Conservation (phyloP, 2,888 invertebrate species). For the Carterocephalus palaemon region DNA sequence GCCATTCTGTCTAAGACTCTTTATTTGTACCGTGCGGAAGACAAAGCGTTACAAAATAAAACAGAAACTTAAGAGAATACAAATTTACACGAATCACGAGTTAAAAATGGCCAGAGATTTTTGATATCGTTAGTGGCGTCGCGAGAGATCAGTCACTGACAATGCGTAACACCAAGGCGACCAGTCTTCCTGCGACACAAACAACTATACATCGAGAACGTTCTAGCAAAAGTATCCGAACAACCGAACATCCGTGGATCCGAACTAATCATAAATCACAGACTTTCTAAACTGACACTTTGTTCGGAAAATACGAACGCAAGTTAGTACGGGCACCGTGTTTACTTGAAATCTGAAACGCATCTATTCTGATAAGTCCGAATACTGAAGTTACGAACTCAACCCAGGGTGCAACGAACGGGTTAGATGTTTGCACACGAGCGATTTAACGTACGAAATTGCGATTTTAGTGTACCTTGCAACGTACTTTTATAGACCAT, state of each 20-base stretch:
- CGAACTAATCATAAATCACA: constrained; percentile 51
- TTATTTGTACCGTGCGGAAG: constrained; percentile 2
- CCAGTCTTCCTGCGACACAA: constrained; percentile 37
- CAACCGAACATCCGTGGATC: too few species aligned
- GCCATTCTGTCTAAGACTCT: constrained; percentile 21
- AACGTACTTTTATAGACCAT: constrained; percentile 32
- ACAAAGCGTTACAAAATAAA: not conserved
- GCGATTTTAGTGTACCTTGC: constrained; percentile 29
- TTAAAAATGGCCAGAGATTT: constrained; percentile 19
- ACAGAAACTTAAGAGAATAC: constrained; percentile 9
- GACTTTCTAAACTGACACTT: constrained; percentile 56
- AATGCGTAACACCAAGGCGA: constrained; percentile 8
- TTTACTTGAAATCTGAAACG: constrained; percentile 38
- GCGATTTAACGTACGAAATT: constrained; percentile 35
- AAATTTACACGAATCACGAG: constrained; percentile 19
- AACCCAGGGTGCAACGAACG: constrained; percentile 30
- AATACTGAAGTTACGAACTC: constrained; percentile 11
- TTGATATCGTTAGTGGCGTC: constrained; percentile 13
- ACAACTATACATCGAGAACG: constrained; percentile 42
- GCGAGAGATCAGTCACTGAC: constrained; percentile 27
- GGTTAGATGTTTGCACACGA: constrained; percentile 27
- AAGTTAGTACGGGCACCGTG: constrained; percentile 44
- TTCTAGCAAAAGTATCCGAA: constrained; percentile 48
- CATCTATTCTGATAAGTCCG: constrained; percentile 25
- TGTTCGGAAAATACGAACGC: constrained; percentile 52